Conservation (phyloP, 2,113 vertebrate species). For the Leptodactylus fuscus region DNA sequence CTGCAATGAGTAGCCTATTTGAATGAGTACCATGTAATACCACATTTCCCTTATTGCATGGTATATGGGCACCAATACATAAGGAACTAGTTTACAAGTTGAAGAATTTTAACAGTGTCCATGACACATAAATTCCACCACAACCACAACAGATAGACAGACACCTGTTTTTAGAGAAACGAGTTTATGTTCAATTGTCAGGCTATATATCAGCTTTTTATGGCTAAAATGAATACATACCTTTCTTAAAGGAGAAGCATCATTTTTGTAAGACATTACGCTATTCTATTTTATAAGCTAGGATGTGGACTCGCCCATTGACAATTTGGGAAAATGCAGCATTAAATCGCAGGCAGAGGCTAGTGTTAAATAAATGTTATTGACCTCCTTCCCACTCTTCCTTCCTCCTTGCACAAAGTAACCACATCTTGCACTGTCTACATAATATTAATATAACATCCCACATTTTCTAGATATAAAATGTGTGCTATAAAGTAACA, state of each 20-base stretch:
- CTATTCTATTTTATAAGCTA: too few species aligned
- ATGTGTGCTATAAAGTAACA: neutral
- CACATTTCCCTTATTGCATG: neutral
- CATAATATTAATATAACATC: too few species aligned
- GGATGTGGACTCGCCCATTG: too few species aligned
- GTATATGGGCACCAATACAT: neutral
- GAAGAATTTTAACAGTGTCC: neutral
- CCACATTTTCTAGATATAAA: neutral
- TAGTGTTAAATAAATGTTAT: too few species aligned
- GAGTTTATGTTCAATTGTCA: slow-evolving; percentile 14
- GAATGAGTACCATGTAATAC: neutral
- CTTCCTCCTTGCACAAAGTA: too few species aligned
- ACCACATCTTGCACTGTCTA: too few species aligned
- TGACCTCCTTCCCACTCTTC: too few species aligned
- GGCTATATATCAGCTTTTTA: neutral
- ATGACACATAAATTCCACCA: slow-evolving; percentile 41
- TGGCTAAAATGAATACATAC: neutral
- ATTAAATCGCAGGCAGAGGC: too few species aligned
- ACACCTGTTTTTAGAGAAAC: slow-evolving; percentile 34
- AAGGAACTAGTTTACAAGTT: neutral
- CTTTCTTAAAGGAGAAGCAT: neutral
- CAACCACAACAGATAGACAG: slow-evolving; percentile 34
- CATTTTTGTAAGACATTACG: neutral
- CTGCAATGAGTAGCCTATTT: too few species aligned
- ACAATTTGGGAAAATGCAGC: too few species aligned